These are phyloP conservation scores for Willowsia nigromaculata DNA, from an alignment of 2,888 invertebrate species.

Conservation along the genomic window DNA sequence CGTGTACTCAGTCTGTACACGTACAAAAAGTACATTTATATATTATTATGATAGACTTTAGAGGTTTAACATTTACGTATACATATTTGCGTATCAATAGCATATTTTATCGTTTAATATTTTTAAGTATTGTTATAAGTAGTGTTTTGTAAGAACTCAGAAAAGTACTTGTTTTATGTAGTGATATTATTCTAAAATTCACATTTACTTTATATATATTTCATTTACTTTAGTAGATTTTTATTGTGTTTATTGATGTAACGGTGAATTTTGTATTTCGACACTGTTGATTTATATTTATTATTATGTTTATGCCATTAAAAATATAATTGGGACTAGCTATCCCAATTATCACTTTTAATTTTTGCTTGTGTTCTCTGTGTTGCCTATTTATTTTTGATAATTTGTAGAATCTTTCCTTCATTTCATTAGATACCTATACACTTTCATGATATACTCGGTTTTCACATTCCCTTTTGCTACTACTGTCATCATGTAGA, in stretches of 20 bases:
- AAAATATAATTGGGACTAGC: slow-evolving; percentile 41
- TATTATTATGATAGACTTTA: too few relatives aligned
- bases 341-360: slow-evolving; percentile 44
- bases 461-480: too few relatives aligned
- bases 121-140: background rate
- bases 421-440: too few relatives aligned
- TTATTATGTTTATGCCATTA: slow-evolving; percentile 48
- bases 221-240: slow-evolving; percentile 65
- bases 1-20: too few relatives aligned
- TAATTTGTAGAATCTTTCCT: too few relatives aligned
- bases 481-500: too few relatives aligned
- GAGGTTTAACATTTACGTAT: too few relatives aligned
- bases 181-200: slow-evolving; percentile 47
- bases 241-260: slow-evolving; percentile 53
- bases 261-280: slow-evolving; percentile 64
- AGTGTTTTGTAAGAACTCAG: background rate
- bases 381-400: background rate
- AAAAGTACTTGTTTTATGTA: slow-evolving; percentile 64
- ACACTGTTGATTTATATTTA: slow-evolving; percentile 58
- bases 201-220: slow-evolving; percentile 58
- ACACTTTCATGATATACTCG: too few relatives aligned
- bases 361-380: background rate
- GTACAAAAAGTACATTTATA: too few relatives aligned
- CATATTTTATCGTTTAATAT: background rate
- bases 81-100: background rate